These are phyloP conservation scores for Sus cebifrons DNA, from an alignment of 2,797 vertebrate genomes.

Conservation along the genomic window DNA sequence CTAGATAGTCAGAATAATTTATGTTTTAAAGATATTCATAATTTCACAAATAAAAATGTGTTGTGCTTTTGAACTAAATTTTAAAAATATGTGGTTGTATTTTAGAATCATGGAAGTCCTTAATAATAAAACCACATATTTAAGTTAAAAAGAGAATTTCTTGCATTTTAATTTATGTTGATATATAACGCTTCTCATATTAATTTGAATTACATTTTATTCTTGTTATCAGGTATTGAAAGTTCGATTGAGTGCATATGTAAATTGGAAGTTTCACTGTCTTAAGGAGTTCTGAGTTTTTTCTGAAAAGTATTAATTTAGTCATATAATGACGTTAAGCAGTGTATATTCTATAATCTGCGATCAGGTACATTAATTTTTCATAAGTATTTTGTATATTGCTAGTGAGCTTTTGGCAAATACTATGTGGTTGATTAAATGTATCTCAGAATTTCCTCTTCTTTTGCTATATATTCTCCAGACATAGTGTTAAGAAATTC, in stretches of 20 bases:
- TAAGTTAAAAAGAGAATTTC: conserved; percentile 43
- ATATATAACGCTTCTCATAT: conserved; percentile 2
- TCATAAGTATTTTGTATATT: conserved; percentile 37
- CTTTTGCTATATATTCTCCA: conserved; percentile 33
- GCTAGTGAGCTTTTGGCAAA: conserved; percentile 49
- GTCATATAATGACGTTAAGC: neutral
- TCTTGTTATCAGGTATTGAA: conserved; percentile 31
- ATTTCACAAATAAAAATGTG: conserved; percentile 47
- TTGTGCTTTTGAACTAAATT: conserved; percentile 54
- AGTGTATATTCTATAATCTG: neutral
- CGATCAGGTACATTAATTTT: conserved; percentile 55
- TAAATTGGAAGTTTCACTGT: conserved; percentile 8
- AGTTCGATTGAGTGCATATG: conserved; percentile 29
- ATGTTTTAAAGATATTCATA: conserved; percentile 50
- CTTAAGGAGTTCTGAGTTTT: conserved; percentile 31
- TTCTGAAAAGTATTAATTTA: conserved; percentile 59
- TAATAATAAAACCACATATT: conserved; percentile 65
- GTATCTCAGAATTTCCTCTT: neutral
- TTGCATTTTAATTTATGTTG: conserved; percentile 62
- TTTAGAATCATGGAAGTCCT: neutral
- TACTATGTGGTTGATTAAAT: neutral
- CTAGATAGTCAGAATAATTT: conserved; percentile 67
- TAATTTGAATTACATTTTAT: conserved; percentile 66
- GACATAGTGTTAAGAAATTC: neutral
- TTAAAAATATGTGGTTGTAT: conserved; percentile 40